A percentile compares a stretch with the other conserved stretches of the same genome.
Conservation (phyloP, 35 echinoderm and acorn worm genomes). For the Ophiothrix spiculata region DNA sequence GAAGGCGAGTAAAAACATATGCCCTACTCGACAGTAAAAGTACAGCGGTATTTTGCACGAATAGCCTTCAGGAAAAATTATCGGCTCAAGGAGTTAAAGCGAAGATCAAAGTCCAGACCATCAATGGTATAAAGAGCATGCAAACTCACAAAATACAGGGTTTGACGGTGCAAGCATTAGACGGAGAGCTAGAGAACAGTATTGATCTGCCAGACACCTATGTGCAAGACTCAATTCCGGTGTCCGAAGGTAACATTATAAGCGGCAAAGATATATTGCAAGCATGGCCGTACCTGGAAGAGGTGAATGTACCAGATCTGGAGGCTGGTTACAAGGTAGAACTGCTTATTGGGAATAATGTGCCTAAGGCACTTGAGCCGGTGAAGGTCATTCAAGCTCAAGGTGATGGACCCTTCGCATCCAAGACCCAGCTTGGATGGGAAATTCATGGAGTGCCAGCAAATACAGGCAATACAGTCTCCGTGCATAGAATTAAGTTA, state of each 20-base stretch:
- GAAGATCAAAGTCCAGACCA: background rate
- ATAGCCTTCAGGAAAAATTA: background rate
- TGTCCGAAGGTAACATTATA: background rate
- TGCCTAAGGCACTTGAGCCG: constrained; percentile 46
- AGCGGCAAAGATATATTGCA: background rate
- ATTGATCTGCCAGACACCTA: background rate
- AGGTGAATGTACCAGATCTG: constrained; percentile 27
- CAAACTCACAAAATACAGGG: background rate
- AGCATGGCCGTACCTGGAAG: constrained; percentile 12
- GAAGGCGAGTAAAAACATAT: background rate
- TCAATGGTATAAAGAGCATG: background rate
- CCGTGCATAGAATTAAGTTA: no score
- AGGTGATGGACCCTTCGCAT: constrained; percentile 37
- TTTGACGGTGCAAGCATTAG: background rate
- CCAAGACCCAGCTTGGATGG: constrained; percentile 47
- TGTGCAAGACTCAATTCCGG: background rate
- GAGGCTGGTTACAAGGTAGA: constrained; percentile 29
- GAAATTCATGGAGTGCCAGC: constrained; percentile 22
- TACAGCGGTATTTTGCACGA: constrained; percentile 18
- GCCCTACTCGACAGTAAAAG: background rate
- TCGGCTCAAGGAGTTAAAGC: background rate
- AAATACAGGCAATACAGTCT: no score
- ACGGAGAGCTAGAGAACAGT: background rate
- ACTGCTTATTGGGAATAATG: constrained; percentile 62
- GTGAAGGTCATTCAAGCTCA: constrained; percentile 35